Evolutionary conservation across 2,888 invertebrate species (phyloP).

Genomic region (Barypeithes pellucidus): DNA sequence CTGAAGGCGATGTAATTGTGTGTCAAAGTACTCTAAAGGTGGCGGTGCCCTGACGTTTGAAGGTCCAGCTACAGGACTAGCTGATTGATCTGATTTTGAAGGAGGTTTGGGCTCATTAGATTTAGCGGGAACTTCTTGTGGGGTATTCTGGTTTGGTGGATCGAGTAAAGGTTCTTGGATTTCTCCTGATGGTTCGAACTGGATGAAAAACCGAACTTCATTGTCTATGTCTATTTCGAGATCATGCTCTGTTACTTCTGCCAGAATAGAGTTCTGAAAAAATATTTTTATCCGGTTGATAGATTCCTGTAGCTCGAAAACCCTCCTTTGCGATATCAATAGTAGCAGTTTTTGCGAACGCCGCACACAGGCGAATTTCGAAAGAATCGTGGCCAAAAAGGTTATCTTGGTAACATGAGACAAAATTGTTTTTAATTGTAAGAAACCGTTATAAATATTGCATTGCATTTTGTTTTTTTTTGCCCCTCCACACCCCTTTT

Average conservation of each 20-base stretch:
- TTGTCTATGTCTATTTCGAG: neutral
- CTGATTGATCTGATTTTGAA: neutral
- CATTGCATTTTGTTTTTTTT: too few species aligned
- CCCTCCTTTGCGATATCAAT: constrained; percentile 6
- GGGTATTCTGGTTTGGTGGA: neutral
- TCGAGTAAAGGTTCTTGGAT: neutral
- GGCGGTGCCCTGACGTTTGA: too few species aligned
- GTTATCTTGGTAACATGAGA: too few species aligned
- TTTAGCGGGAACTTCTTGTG: neutral
- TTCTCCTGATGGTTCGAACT: neutral
- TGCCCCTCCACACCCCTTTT: too few species aligned
- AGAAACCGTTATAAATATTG: too few species aligned
- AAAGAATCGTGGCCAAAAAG: too few species aligned
- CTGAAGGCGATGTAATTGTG: too few species aligned
- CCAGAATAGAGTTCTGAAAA: constrained; percentile 9
- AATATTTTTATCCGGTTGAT: constrained; percentile 16
- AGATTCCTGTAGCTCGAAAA: constrained; percentile 15
- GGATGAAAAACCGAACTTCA: neutral
- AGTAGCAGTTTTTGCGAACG: constrained; percentile 15
- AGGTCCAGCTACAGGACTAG: neutral
- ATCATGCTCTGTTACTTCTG: constrained; percentile 7
- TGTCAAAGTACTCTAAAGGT: too few species aligned
- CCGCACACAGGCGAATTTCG: too few species aligned
- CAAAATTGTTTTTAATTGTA: too few species aligned
- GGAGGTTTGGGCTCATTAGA: neutral